Evolutionary conservation across 53 echinoderm and acorn worm genomes (phyloP).

Genomic region (Apostichopus leukothele): DNA sequence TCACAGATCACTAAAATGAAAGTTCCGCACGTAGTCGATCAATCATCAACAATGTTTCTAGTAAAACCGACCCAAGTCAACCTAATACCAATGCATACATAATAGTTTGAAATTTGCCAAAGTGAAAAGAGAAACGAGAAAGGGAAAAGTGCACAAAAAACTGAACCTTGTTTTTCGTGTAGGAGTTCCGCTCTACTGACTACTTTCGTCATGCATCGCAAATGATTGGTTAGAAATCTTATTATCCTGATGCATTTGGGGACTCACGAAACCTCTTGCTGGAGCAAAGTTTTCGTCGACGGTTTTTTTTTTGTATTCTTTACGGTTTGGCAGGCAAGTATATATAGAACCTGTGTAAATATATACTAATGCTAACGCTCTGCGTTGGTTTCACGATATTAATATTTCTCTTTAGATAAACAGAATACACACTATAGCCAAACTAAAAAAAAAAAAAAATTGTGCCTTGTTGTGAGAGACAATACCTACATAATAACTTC

Average conservation of each 20-base stretch:
- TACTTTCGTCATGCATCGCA: slow-evolving; percentile 27
- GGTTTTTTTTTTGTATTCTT: background rate
- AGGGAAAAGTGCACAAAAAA: background rate
- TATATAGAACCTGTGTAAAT: background rate
- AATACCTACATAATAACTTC: too few relatives aligned
- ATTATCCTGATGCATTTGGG: slow-evolving; percentile 15
- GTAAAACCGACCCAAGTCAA: background rate
- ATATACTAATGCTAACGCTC: too few relatives aligned
- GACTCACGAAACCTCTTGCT: background rate
- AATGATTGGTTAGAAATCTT: slow-evolving; percentile 31
- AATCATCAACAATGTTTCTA: background rate
- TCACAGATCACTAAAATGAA: background rate
- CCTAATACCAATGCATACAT: background rate
- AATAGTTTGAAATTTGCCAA: background rate
- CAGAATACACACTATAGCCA: background rate
- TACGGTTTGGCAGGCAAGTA: background rate
- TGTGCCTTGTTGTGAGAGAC: too few relatives aligned
- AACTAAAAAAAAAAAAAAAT: too few relatives aligned
- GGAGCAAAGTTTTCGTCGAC: background rate
- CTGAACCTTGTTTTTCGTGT: background rate
- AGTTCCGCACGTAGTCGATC: background rate
- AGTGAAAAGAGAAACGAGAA: background rate
- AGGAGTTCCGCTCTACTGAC: background rate
- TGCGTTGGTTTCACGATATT: background rate
- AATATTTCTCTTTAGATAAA: background rate